Conservation (phyloP, 2,797 vertebrate species). For the Arrhamphus sclerolepis region DNA sequence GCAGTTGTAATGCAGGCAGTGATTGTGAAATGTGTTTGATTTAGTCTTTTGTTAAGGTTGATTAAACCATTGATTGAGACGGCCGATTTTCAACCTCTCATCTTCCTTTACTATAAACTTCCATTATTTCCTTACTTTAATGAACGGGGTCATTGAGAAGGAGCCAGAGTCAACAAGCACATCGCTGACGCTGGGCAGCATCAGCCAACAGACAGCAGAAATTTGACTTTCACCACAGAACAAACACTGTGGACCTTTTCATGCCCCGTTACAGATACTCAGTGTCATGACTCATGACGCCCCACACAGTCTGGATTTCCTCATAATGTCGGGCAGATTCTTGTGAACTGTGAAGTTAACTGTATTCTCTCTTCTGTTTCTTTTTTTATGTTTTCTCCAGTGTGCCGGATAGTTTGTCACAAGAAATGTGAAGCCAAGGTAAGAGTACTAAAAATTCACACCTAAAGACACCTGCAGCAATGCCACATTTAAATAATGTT, state of each 20-base stretch:
- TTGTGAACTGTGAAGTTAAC: conserved; percentile 41
- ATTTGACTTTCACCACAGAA: conserved; percentile 55
- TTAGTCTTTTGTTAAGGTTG: background rate
- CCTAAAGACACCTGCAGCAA: too few species aligned
- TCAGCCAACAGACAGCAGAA: conserved; percentile 9
- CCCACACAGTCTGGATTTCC: conserved; percentile 12
- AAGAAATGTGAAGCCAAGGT: conserved; percentile 95
- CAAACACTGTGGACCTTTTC: conserved; percentile 61
- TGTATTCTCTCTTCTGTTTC: conserved; percentile 13
- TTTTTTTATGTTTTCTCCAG: conserved; percentile 65
- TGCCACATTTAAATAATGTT: too few species aligned
- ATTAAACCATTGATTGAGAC: too few species aligned
- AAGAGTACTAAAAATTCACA: conserved; percentile 64
- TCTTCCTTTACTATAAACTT: conserved; percentile 13
- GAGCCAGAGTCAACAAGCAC: too few species aligned
- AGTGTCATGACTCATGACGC: conserved; percentile 28
- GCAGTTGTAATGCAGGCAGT: too few species aligned
- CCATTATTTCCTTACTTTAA: conserved; percentile 15
- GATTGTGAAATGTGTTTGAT: background rate
- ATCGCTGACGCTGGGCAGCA: conserved; percentile 20
- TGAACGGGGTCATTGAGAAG: background rate
- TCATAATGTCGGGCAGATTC: conserved; percentile 30
- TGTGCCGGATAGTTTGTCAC: conserved; percentile 91
- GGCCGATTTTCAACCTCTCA: background rate
- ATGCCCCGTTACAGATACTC: conserved; percentile 37